Evolutionary conservation across 2,888 invertebrate species (phyloP), one percentile per base, ranked within the genome.

Genomic region (Drosophila nigricruria): DNA sequence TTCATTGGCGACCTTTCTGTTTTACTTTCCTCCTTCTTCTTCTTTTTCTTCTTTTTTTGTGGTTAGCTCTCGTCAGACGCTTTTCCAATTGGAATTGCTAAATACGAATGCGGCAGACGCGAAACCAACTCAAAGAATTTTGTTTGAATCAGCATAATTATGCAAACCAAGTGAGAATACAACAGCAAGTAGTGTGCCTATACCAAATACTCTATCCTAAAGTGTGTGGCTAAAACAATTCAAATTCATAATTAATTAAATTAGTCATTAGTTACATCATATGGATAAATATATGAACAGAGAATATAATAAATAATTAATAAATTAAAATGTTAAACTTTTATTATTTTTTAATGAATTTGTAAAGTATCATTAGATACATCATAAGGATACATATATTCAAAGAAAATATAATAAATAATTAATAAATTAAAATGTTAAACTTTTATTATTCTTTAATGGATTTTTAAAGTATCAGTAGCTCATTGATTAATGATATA

Each of bases 41-140:
- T 6, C 18, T 20, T 20, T 3, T 18, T 16, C 18, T 34, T 3
- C 45, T 52, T 18, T 5, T 54, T 45, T 36, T 23, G 50, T n/a
- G 38, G 38, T 45, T 47, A 23, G 47, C 52, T 56, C 50, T 42
- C 42, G 65, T 49, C 74, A 67, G 67, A 47, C 70, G 57, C 68
- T 54, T 59, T 70, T 27, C 70, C 72, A 73, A 71, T 63, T 62
- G 74, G 69, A 72, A 73, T 66, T 66, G 69, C 71, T 52, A 73
- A 84, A 76, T 76, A 73, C 57, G 81, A 87, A 86, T 84, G 83
- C 83, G 78, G 82, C 84, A 86, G 88, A 90, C 84, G 66, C 68
- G 81, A 88, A 82, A 78, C 84, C 82, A 82, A 88, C 80, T 86
- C 83, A 82, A 88, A 90, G 81, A 81, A 82, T 73, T 85, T 78